Percentiles rank a stretch among this genome's conserved stretches.
Conservation (phyloP, 2,797 vertebrate genomes). For the Miichthys miiuy region DNA sequence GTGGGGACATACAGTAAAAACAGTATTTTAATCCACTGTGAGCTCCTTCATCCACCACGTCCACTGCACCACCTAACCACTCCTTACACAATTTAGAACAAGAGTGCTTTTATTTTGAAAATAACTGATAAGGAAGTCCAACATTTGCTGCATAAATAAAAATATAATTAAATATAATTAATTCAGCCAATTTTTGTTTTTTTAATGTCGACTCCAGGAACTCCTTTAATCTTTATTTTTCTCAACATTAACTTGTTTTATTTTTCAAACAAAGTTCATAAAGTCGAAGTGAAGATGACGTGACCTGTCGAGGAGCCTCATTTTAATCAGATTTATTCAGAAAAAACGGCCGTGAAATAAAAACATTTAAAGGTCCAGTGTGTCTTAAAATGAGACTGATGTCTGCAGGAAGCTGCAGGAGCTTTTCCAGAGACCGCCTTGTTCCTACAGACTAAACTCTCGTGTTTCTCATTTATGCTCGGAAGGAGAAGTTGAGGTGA, state of each 20-base stretch:
- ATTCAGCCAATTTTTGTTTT: not conserved
- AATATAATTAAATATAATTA: not conserved
- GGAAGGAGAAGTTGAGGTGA: too few relatives aligned
- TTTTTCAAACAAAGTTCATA: not conserved
- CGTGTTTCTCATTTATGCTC: too few relatives aligned
- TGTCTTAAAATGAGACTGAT: too few relatives aligned
- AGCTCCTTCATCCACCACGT: constrained; percentile 13
- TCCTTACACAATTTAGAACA: not conserved
- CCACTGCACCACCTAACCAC: constrained; percentile 1
- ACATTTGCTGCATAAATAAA: not conserved
- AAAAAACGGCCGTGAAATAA: not conserved
- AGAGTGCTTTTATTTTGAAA: too few relatives aligned
- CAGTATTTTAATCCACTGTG: constrained; percentile 41
- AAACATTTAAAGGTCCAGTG: too few relatives aligned
- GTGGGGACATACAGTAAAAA: constrained; percentile 71
- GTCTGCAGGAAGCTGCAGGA: too few relatives aligned
- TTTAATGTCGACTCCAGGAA: too few relatives aligned
- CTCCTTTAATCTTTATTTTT: not conserved
- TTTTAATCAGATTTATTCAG: not conserved
- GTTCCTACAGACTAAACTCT: too few relatives aligned
- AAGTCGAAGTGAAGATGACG: not conserved
- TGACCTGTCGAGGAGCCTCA: not conserved
- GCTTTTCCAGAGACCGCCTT: too few relatives aligned
- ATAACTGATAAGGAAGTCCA: too few relatives aligned
- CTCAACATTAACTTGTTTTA: not conserved